Evolutionary conservation across 1,140 invertebrate genomes (phyloP).

Genomic region (Panulirus ornatus): DNA sequence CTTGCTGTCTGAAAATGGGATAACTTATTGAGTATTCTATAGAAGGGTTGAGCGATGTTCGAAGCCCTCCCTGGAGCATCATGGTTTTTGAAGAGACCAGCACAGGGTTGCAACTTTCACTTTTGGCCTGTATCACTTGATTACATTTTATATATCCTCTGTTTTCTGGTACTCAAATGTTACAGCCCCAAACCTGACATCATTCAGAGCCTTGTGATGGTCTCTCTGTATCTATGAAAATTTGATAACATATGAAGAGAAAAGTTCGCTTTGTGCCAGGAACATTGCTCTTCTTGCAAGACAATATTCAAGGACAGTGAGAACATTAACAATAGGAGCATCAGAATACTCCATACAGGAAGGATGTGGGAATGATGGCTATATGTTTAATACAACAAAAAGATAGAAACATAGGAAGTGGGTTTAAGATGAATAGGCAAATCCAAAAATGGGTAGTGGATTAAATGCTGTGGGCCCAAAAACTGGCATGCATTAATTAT

Average conservation of each 20-base stretch:
- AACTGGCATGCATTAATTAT: background rate
- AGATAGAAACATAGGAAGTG: background rate
- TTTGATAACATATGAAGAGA: slow-evolving; percentile 16
- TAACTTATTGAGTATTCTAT: slow-evolving; percentile 65
- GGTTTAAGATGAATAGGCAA: background rate
- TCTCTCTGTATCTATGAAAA: slow-evolving; percentile 25
- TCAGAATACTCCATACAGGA: slow-evolving; percentile 5
- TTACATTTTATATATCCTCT: slow-evolving; percentile 42
- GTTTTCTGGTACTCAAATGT: slow-evolving; percentile 12
- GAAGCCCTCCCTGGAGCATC: slow-evolving; percentile 63
- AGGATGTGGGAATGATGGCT: slow-evolving; percentile 1
- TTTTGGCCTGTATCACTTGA: slow-evolving; percentile 2
- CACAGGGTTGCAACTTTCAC: slow-evolving; percentile 15
- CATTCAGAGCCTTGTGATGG: slow-evolving; percentile 33
- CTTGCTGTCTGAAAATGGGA: slow-evolving; percentile 61
- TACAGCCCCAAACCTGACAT: slow-evolving; percentile 13
- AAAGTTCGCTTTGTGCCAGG: slow-evolving; percentile 1
- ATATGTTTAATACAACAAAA: background rate
- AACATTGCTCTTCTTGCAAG: slow-evolving; percentile 12
- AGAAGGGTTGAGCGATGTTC: slow-evolving; percentile 65
- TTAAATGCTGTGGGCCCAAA: slow-evolving; percentile 15
- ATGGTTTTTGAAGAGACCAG: slow-evolving; percentile 36
- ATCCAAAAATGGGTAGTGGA: background rate
- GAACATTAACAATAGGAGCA: background rate
- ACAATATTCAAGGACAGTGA: background rate